phyloP scores from a whole-genome alignment of 1,140 invertebrate species.

The Anadara kagoshimensis region DNA sequence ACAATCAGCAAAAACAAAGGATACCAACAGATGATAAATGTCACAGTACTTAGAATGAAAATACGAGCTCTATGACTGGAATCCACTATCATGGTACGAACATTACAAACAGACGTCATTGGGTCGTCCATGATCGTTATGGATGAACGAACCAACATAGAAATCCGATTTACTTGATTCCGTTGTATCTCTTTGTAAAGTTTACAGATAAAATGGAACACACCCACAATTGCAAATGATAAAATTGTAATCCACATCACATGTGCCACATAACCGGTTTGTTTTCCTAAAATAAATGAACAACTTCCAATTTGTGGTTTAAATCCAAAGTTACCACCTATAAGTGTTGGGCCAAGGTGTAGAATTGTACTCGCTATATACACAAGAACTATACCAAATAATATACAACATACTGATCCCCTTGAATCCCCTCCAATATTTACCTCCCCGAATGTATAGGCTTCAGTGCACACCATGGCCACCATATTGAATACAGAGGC shows the following conservation, averaged over 20 bases:
- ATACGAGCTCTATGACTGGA: conserved; percentile 68
- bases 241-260: conserved; percentile 72
- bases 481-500: conserved; percentile 72
- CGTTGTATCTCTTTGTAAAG: conserved; percentile 70
- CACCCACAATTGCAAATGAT: conserved; percentile 63
- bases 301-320: conserved; percentile 71
- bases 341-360: conserved; percentile 73
- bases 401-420: conserved; percentile 69
- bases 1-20: conserved; percentile 70
- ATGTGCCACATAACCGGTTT: conserved; percentile 71
- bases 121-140: conserved; percentile 64
- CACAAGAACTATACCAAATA: conserved; percentile 71
- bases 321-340: conserved; percentile 72
- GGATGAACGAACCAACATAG: conserved; percentile 68
- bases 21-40: conserved; percentile 71
- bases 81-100: conserved; percentile 56
- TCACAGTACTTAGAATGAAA: conserved; percentile 63
- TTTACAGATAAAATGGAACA: conserved; percentile 66
- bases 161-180: conserved; percentile 68
- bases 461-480: conserved; percentile 72
- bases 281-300: conserved; percentile 68
- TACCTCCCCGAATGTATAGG: conserved; percentile 71
- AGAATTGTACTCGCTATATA: conserved; percentile 71
- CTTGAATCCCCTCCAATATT: conserved; percentile 67
- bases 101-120: conserved; percentile 49